phyloP scores from a whole-genome alignment of 2,113 vertebrate genomes.

The Amazona vittata region DNA sequence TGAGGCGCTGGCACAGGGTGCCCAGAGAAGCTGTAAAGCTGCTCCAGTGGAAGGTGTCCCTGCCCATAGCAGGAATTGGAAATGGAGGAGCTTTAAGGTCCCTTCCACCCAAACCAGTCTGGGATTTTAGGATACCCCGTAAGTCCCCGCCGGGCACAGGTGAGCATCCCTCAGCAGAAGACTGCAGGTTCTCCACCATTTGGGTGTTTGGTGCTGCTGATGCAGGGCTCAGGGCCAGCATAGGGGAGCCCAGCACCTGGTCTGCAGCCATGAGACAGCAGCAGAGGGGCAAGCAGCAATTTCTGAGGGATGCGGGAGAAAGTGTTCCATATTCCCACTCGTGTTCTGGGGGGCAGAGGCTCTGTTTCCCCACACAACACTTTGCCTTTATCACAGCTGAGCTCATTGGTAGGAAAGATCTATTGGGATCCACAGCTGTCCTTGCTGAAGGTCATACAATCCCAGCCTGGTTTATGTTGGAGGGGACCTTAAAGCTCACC shows the following conservation, averaged over 20 bases:
- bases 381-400: neutral
- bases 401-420: neutral
- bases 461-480: neutral
- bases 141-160: accelerated
- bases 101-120: neutral
- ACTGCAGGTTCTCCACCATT: accelerated
- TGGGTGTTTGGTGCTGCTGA: neutral
- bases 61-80: neutral
- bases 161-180: neutral
- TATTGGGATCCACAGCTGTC: neutral
- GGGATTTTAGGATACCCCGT: neutral
- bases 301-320: neutral
- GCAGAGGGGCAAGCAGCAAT: neutral
- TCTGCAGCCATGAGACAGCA: neutral
- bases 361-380: neutral
- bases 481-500: neutral
- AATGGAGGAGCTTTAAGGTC: neutral
- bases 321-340: neutral
- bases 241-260: accelerated
- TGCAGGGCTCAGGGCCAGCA: neutral
- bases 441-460: neutral
- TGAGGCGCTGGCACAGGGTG: neutral
- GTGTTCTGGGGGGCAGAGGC: neutral
- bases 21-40: too few species aligned
- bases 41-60: too few species aligned